A percentile compares a stretch with the other conserved stretches of the same genome.
These are phyloP conservation scores for Andrena fulva DNA, from an alignment of 2,888 invertebrate genomes.

Conservation along the genomic window DNA sequence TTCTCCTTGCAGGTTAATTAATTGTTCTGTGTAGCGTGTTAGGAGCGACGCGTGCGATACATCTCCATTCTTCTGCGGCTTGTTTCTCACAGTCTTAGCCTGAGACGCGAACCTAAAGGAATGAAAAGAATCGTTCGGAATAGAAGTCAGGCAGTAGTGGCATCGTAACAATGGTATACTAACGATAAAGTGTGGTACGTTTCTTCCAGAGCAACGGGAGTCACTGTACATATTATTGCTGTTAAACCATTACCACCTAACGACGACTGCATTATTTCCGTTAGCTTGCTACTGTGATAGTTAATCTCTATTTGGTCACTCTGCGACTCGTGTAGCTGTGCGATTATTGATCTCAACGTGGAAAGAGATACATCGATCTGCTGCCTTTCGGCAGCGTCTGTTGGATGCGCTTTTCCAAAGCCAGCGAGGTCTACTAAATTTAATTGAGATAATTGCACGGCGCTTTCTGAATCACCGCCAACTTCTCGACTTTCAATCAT, in stretches of 20 bases:
- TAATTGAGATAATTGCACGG: constrained; percentile 91
- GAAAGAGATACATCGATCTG: constrained; percentile 92
- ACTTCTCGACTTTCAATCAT: constrained; percentile 89
- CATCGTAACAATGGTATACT: constrained; percentile 65
- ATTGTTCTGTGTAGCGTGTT: constrained; percentile 89
- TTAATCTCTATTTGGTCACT: constrained; percentile 85
- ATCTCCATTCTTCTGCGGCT: constrained; percentile 91
- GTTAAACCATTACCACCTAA: constrained; percentile 95
- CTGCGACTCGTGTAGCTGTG: constrained; percentile 89
- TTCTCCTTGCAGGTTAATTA: constrained; percentile 87
- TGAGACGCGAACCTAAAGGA: constrained; percentile 90
- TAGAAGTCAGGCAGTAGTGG: neutral
- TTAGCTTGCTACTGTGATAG: constrained; percentile 94
- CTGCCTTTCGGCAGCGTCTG: constrained; percentile 92
- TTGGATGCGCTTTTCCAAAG: constrained; percentile 92
- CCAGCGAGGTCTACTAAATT: constrained; percentile 96
- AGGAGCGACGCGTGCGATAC: constrained; percentile 90
- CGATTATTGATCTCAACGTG: constrained; percentile 91
- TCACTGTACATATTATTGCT: constrained; percentile 93
- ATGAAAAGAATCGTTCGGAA: constrained; percentile 22
- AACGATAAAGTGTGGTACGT: constrained; percentile 88
- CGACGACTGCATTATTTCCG: constrained; percentile 93
- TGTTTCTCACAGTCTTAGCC: constrained; percentile 92
- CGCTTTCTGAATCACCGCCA: constrained; percentile 85
- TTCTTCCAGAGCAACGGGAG: constrained; percentile 92